A percentile compares a stretch with the other conserved stretches of the same genome.
Evolutionary conservation across 1,140 invertebrate genomes (phyloP).

Genomic region (Caerostris extrusa): DNA sequence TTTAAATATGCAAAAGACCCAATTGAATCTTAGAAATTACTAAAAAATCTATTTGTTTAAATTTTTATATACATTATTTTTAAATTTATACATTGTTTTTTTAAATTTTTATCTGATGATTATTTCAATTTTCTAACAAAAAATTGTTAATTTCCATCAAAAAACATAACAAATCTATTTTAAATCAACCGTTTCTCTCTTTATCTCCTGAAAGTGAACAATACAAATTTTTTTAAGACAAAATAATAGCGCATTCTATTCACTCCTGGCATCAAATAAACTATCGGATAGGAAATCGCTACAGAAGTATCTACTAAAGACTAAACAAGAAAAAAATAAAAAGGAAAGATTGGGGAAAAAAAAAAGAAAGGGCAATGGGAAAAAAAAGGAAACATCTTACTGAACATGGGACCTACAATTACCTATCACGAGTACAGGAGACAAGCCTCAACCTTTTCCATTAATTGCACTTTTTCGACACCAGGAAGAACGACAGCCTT

Average conservation of each 20-base stretch:
- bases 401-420: conserved; percentile 13
- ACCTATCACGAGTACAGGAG: conserved; percentile 31
- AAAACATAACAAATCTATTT: background rate
- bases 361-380: too few species aligned
- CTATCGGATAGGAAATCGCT: conserved; percentile 40
- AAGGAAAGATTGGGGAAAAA: too few species aligned
- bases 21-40: too few species aligned
- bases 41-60: too few species aligned
- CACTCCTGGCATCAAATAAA: conserved; percentile 16
- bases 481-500: background rate
- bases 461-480: conserved; percentile 45
- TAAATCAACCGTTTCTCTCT: background rate
- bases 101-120: too few species aligned
- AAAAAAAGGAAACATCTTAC: background rate
- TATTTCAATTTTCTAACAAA: too few species aligned
- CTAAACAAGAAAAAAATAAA: conserved; percentile 21
- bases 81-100: too few species aligned
- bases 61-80: too few species aligned
- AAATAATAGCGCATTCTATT: background rate
- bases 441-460: conserved; percentile 33
- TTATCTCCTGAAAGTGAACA: background rate
- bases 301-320: conserved; percentile 13
- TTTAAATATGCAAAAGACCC: too few species aligned
- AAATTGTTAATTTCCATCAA: too few species aligned
- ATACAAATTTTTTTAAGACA: conserved; percentile 3